A percentile compares a stretch with the other conserved stretches of the same genome.
Conservation (phyloP, 2,113 vertebrate genomes). For the Uria aalge region DNA sequence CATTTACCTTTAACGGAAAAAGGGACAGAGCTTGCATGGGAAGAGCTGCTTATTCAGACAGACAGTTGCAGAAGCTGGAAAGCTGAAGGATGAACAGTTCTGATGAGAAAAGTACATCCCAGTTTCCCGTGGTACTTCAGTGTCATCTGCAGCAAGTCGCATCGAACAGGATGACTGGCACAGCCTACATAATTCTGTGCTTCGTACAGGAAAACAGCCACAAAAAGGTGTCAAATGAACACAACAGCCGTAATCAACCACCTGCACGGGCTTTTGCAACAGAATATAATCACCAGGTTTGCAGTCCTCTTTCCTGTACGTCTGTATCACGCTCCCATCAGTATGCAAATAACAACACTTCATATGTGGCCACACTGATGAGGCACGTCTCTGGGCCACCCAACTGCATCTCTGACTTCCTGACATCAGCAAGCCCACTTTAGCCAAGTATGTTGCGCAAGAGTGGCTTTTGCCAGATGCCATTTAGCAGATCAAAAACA, state of each 20-base stretch:
- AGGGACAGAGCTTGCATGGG: neutral
- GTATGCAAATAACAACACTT: neutral
- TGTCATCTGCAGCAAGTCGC: neutral
- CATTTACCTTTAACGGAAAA: neutral
- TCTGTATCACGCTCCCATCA: neutral
- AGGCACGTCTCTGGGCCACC: neutral
- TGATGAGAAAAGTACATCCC: neutral
- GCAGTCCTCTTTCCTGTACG: neutral
- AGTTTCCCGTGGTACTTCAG: neutral
- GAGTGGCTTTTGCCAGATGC: neutral
- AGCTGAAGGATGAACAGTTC: neutral
- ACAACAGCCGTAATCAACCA: neutral
- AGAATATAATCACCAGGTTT: neutral
- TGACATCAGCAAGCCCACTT: neutral
- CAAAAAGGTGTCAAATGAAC: neutral
- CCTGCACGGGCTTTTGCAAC: neutral
- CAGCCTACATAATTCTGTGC: neutral
- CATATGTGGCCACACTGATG: neutral
- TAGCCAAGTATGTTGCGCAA: neutral
- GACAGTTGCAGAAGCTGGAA: neutral
- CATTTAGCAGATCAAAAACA: neutral
- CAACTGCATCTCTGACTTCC: neutral
- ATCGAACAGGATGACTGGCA: neutral
- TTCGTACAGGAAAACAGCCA: neutral
- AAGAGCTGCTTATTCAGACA: neutral